phyloP scores from a whole-genome alignment of 2,888 invertebrate genomes.

The Pachydiplax longipennis region DNA sequence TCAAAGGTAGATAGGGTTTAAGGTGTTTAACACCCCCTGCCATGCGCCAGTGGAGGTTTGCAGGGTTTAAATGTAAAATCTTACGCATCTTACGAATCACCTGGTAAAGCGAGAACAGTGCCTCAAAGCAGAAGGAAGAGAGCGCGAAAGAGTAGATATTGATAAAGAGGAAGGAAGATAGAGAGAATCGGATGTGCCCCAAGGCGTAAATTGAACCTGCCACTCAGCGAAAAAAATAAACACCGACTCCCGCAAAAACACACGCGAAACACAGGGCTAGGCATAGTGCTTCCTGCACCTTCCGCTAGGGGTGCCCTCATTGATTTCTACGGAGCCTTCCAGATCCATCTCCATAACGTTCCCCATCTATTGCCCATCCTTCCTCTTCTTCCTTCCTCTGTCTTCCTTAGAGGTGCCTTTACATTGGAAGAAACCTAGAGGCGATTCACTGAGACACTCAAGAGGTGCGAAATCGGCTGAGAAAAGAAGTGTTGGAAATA shows the following conservation, averaged over 20 bases:
- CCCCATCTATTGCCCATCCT: background rate
- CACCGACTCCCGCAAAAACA: background rate
- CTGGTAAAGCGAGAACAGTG: no score
- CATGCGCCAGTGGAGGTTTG: no score
- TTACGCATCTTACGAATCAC: no score
- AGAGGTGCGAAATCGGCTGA: background rate
- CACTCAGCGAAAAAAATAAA: constrained; percentile 8
- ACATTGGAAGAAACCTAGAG: background rate
- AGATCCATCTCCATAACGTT: background rate
- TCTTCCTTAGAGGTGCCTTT: background rate
- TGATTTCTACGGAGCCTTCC: background rate
- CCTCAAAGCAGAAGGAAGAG: background rate
- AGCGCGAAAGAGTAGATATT: background rate
- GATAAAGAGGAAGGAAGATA: background rate
- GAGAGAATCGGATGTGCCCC: background rate
- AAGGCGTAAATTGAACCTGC: constrained; percentile 42
- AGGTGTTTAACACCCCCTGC: no score
- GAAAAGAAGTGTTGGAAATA: background rate
- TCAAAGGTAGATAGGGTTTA: no score
- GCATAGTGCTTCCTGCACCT: background rate
- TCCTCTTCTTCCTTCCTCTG: background rate
- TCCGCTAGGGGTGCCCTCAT: background rate
- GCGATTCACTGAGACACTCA: background rate
- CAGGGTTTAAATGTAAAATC: no score
- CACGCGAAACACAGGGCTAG: background rate